Evolutionary conservation across 2,888 invertebrate genomes (phyloP).

Genomic region (Noctua comes): DNA sequence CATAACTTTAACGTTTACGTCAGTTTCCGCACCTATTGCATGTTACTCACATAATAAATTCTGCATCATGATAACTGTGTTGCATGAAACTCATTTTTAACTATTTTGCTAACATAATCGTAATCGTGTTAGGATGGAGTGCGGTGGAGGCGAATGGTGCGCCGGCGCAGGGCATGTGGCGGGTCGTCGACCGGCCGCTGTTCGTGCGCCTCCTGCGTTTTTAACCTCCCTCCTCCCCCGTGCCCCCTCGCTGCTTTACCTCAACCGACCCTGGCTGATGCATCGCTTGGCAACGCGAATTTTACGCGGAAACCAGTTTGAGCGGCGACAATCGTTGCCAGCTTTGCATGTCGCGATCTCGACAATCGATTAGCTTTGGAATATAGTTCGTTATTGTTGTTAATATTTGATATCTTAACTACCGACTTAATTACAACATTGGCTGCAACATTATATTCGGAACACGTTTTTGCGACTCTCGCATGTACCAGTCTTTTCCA

Average conservation of each 20-base stretch:
- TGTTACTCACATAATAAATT: slow-evolving; percentile 19
- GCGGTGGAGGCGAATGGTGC: slow-evolving; percentile 84
- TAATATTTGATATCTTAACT: slow-evolving; percentile 46
- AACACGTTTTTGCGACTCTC: slow-evolving; percentile 25
- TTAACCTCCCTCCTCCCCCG: slow-evolving; percentile 79
- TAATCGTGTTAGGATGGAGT: slow-evolving; percentile 83
- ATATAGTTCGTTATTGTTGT: slow-evolving; percentile 42
- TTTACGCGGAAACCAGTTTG: slow-evolving; percentile 89
- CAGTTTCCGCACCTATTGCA: slow-evolving; percentile 21
- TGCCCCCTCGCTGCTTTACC: slow-evolving; percentile 80
- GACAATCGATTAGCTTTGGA: slow-evolving; percentile 70
- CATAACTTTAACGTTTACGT: slow-evolving; percentile 30
- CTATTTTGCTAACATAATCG: slow-evolving; percentile 79
- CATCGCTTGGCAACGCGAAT: slow-evolving; percentile 89
- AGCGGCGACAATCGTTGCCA: slow-evolving; percentile 81
- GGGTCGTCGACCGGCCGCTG: slow-evolving; percentile 89
- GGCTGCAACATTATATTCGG: slow-evolving; percentile 29
- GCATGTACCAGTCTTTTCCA: slow-evolving; percentile 3
- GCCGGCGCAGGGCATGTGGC: slow-evolving; percentile 87
- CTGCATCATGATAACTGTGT: slow-evolving; percentile 16
- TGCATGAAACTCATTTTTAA: slow-evolving; percentile 56
- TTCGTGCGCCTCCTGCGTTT: slow-evolving; percentile 88
- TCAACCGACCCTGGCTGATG: slow-evolving; percentile 87
- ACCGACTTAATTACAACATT: slow-evolving; percentile 27
- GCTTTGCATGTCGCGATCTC: slow-evolving; percentile 75